Conservation (phyloP, 2,113 vertebrate genomes). For the Eonycteris spelaea region DNA sequence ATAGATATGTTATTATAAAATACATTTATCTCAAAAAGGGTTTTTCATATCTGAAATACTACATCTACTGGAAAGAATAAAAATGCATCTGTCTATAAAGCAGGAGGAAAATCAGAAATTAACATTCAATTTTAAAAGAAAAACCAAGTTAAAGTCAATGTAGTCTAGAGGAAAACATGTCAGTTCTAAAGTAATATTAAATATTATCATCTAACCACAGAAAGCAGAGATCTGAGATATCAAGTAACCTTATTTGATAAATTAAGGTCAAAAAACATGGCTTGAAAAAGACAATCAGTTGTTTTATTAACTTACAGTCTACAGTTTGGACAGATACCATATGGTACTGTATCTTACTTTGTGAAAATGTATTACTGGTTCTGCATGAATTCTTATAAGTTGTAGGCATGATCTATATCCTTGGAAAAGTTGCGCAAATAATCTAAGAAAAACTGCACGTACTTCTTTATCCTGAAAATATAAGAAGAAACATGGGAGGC, state of each 20-base stretch:
- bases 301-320: neutral
- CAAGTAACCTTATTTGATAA: slow-evolving; percentile 29
- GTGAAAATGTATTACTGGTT: slow-evolving; percentile 98
- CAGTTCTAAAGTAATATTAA: slow-evolving; percentile 26
- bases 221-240: neutral
- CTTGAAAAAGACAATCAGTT: neutral
- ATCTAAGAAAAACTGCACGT: slow-evolving; percentile 94
- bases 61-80: slow-evolving; percentile 18
- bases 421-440: slow-evolving; percentile 99
- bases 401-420: slow-evolving; percentile 98
- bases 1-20: neutral
- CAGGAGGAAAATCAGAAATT: neutral
- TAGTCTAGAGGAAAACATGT: neutral
- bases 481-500: slow-evolving; percentile 9
- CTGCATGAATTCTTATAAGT: slow-evolving; percentile 97
- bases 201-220: neutral
- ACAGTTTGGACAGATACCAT: slow-evolving; percentile 16
- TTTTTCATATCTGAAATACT: slow-evolving; percentile 35
- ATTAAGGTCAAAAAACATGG: slow-evolving; percentile 6
- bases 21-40: neutral
- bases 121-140: slow-evolving; percentile 50
- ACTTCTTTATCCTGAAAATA: slow-evolving; percentile 95
- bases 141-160: slow-evolving; percentile 21
- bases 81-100: neutral
- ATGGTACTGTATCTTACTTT: slow-evolving; percentile 86